Conservation (phyloP, 2,113 vertebrate species). For the Parus major region DNA sequence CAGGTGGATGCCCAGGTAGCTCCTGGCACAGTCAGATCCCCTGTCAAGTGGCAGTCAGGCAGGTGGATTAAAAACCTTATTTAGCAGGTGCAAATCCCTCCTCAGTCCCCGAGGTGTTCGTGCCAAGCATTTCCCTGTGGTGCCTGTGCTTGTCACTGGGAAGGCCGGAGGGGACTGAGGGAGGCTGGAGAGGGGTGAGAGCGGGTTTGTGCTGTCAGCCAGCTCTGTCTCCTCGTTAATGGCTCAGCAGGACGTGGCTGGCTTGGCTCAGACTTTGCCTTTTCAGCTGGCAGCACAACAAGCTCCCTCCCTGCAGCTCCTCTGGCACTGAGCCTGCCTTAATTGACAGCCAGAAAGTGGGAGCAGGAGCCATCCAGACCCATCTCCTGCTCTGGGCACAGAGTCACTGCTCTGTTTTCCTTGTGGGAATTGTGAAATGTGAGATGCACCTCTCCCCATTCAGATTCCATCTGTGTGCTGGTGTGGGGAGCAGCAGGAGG, state of each 20-base stretch:
- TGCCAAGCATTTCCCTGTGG: rapidly evolving
- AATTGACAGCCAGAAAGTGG: not conserved
- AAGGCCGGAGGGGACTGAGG: not conserved
- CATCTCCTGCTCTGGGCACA: rapidly evolving
- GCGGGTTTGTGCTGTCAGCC: not conserved
- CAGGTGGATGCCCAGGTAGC: not conserved
- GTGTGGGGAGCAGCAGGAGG: not conserved
- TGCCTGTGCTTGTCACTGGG: not conserved
- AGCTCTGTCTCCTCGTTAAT: not conserved
- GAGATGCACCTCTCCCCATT: too few relatives aligned
- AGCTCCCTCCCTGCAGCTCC: not conserved
- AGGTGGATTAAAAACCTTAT: not conserved
- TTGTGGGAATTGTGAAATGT: not conserved
- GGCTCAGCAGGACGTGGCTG: not conserved
- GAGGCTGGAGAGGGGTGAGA: not conserved
- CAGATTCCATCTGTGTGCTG: rapidly evolving
- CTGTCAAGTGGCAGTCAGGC: not conserved
- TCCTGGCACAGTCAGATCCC: not conserved
- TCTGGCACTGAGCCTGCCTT: not conserved
- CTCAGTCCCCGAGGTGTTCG: not conserved
- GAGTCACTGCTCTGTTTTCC: rapidly evolving
- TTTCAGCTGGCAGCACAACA: not conserved
- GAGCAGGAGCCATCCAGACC: not conserved
- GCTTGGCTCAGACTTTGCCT: not conserved
- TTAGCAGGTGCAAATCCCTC: not conserved